A percentile compares a stretch with the other conserved stretches of the same genome.
phyloP scores from a whole-genome alignment of 2,888 invertebrate species.

The Cyclophora albipunctata region DNA sequence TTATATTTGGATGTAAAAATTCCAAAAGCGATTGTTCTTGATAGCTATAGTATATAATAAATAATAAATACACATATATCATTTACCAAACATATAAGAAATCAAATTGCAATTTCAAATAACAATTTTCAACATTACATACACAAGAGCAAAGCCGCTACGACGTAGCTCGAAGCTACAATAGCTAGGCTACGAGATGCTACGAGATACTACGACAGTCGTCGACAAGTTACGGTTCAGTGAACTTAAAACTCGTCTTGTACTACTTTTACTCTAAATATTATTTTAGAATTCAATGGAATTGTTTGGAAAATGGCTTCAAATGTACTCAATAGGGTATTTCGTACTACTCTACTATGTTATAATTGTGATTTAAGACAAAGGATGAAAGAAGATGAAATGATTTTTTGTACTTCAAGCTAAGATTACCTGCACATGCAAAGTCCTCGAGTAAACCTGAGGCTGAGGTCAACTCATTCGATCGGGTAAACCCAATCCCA shows the following conservation, averaged over 20 bases:
- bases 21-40: too few relatives aligned
- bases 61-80: too few relatives aligned
- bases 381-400: not conserved
- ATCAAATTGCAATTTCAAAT: too few relatives aligned
- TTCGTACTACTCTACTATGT: not conserved
- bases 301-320: not conserved
- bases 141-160: not conserved
- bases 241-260: slow-evolving; percentile 17
- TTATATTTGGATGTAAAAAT: too few relatives aligned
- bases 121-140: too few relatives aligned
- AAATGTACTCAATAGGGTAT: not conserved
- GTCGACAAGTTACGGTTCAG: slow-evolving; percentile 23
- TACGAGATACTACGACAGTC: slow-evolving; percentile 18
- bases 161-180: slow-evolving; percentile 7
- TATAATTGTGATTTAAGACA: not conserved
- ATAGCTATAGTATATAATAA: too few relatives aligned
- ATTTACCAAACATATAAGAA: too few relatives aligned
- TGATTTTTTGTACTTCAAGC: not conserved
- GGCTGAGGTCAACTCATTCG: too few relatives aligned
- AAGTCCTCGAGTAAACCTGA: too few relatives aligned
- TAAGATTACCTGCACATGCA: not conserved
- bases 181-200: not conserved
- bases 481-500: too few relatives aligned
- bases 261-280: slow-evolving; percentile 1
- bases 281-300: not conserved